phyloP scores from a whole-genome alignment of 2,113 vertebrate species.

The Kryptolebias marmoratus region DNA sequence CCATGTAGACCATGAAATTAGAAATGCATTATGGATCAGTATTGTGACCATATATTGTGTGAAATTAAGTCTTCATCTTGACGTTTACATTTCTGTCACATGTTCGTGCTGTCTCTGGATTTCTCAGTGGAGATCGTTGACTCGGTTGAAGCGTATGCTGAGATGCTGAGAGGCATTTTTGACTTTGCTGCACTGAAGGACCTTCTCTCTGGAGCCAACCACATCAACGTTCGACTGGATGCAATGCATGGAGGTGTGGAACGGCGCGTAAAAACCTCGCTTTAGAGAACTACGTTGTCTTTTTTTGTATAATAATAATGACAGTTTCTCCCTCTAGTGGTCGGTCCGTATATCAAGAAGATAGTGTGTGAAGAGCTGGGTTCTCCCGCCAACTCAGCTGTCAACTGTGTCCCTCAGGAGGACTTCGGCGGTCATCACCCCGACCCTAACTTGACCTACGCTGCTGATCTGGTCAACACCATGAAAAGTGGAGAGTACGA shows the following conservation, averaged over 20 bases:
- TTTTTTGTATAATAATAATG: background rate
- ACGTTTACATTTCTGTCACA: background rate
- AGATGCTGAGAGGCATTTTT: conserved; percentile 95
- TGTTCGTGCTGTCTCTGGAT: conserved; percentile 2
- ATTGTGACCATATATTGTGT: too few species aligned
- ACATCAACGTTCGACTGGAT: conserved; percentile 92
- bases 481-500: conserved; percentile 97
- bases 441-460: conserved; percentile 97
- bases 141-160: conserved; percentile 92
- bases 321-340: conserved; percentile 78
- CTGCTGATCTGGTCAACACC: conserved; percentile 92
- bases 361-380: conserved; percentile 97
- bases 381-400: conserved; percentile 90
- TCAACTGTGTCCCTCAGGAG: conserved; percentile 92
- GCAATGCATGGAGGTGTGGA: conserved; percentile 96
- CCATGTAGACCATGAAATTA: too few species aligned
- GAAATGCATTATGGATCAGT: too few species aligned
- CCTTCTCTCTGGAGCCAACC: conserved; percentile 90
- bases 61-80: background rate
- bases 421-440: conserved; percentile 98
- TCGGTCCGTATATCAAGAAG: conserved; percentile 96
- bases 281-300: background rate
- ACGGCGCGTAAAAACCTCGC: background rate
- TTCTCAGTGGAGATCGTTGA: conserved; percentile 95
- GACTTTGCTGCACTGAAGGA: conserved; percentile 93